Evolutionary conservation across 2,113 vertebrate genomes (phyloP).

Genomic region (Hymenochirus boettgeri): DNA sequence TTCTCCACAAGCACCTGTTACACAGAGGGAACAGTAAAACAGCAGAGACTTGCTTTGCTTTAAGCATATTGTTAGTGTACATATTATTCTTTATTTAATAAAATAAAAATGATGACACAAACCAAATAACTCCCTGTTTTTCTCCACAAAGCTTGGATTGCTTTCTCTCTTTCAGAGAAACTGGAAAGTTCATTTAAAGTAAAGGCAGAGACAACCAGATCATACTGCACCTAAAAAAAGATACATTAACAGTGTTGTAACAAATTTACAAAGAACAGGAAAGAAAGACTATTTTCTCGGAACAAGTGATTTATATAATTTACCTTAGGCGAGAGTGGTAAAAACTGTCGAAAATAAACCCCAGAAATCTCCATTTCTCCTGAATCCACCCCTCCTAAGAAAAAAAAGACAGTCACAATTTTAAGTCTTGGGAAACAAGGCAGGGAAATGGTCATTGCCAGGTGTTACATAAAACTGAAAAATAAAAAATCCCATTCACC

Average conservation of each 20-base stretch:
- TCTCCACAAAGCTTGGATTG: slow-evolving; percentile 73
- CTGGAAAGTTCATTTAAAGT: slow-evolving; percentile 72
- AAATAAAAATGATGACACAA: slow-evolving; percentile 28
- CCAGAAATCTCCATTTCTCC: slow-evolving; percentile 63
- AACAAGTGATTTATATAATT: too few relatives aligned
- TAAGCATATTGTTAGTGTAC: too few relatives aligned
- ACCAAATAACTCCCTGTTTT: slow-evolving; percentile 80
- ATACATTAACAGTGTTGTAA: neutral
- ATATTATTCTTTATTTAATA: too few relatives aligned
- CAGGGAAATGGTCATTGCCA: too few relatives aligned
- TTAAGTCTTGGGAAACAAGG: too few relatives aligned
- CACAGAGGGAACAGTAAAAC: slow-evolving; percentile 2
- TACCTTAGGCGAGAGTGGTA: slow-evolving; percentile 83
- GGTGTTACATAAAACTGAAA: too few relatives aligned
- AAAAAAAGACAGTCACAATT: too few relatives aligned
- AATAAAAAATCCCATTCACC: too few relatives aligned
- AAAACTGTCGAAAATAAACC: slow-evolving; percentile 82
- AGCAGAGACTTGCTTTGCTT: too few relatives aligned
- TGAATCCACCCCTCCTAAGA: slow-evolving; percentile 62
- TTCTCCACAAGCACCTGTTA: slow-evolving; percentile 79
- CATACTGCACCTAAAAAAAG: slow-evolving; percentile 71
- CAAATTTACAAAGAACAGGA: too few relatives aligned
- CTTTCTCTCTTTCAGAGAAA: slow-evolving; percentile 54
- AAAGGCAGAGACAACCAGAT: slow-evolving; percentile 74
- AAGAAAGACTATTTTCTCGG: too few relatives aligned